Base-by-base conservation (phyloP, 2,888 invertebrate species). In the Mimas tiliae region DNA sequence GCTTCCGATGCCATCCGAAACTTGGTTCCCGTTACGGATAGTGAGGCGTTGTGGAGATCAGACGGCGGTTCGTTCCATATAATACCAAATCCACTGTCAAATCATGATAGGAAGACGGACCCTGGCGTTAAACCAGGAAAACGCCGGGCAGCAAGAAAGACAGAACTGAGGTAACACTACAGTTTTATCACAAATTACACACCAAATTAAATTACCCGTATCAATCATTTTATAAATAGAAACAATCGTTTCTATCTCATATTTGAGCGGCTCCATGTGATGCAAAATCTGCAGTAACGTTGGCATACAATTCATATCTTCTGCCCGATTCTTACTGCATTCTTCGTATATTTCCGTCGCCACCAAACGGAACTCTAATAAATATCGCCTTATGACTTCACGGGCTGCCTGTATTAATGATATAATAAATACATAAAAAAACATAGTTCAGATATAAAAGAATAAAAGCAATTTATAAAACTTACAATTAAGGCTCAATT, bases 321-420 rank as follows among this genome's bases (percentile, higher is more conserved):
- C 84, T 0, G 74, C 65, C 0, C 70, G 71, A 6, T 68, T 75
- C 47, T 76, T 85, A 65, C 72, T 81, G 51, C 79, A 85, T 16
- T 88, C 85, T 11, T 90, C 89, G 66, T 83, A 94, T 69, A 94
- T 86, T 19, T 83, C 82, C 0, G 93, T 93, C 0, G 92, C 89
- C n/a, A 75, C 85, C 16, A 95, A 83, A 3, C 95, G 94, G 78
- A 95, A 96, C 48, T 94, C 94, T 27, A 95, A 80, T 21, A 96
- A 83, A 74, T 95, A 96, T 16, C 92, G 90, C 66, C 94, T 89
- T 21, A 96, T 88, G 19, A 95, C 94, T 72, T 95, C 94, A 72
- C 96, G 95, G 55, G 96, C 89, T 6, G 95, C 95, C 96, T 96
- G 71, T 12, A 82, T 50, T 81, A 38, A 66, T 11, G 47, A 47